These are phyloP conservation scores for Chelonoidis abingdonii DNA, from an alignment of 2,113 vertebrate species.

Conservation along the genomic window DNA sequence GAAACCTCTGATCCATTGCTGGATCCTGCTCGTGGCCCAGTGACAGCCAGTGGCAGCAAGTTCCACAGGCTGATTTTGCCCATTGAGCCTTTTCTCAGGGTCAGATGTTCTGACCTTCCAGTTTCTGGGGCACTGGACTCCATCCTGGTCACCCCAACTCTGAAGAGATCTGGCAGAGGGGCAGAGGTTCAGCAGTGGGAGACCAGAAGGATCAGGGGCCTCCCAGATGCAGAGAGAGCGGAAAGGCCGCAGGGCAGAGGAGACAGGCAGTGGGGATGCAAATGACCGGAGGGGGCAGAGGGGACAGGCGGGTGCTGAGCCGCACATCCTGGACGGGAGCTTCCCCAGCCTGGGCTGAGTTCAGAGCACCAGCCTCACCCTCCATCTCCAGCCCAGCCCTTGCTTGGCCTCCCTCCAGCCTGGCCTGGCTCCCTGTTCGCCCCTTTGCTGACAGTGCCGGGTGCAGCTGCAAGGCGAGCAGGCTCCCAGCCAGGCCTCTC, in stretches of 20 bases:
- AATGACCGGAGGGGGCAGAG: neutral
- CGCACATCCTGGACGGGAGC: neutral
- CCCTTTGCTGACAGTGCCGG: no score
- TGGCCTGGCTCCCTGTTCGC: no score
- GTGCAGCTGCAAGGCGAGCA: no score
- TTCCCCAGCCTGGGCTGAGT: neutral
- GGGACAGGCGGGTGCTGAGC: neutral
- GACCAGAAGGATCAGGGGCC: neutral
- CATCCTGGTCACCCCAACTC: neutral
- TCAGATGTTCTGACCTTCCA: neutral
- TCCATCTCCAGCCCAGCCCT: neutral
- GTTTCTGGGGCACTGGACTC: no score
- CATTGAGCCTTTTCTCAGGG: neutral
- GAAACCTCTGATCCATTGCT: neutral
- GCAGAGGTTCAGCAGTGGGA: neutral
- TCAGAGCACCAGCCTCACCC: no score
- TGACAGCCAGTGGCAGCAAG: neutral
- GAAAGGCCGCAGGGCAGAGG: neutral
- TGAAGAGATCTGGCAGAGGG: no score
- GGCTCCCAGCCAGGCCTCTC: no score
- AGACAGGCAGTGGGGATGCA: no score
- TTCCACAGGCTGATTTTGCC: neutral
- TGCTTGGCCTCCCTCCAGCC: neutral
- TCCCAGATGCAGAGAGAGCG: no score
- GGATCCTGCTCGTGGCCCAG: neutral